phyloP scores from a whole-genome alignment of 30 jellyfish, hydroid and myxozoan species.

The Phacellophora camtschatica region DNA sequence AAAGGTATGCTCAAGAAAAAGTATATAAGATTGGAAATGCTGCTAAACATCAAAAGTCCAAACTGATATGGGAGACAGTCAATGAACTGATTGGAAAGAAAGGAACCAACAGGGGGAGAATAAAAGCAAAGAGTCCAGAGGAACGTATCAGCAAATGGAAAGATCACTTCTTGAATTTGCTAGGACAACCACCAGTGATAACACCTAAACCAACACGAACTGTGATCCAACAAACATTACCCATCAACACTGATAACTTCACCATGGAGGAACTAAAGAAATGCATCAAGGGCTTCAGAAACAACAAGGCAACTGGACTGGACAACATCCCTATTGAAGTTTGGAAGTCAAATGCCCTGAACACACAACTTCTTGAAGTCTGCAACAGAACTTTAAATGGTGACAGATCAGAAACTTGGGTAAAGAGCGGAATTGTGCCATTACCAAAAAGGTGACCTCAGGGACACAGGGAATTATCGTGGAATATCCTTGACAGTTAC shows the following conservation, averaged over 20 bases:
- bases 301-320: conserved; percentile 14
- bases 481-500: not conserved
- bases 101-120: not conserved
- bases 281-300: not conserved
- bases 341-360: conserved; percentile 6
- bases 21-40: too few species aligned
- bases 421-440: not conserved
- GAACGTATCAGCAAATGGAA: conserved; percentile 9
- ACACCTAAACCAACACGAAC: not conserved
- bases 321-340: conserved; percentile 3
- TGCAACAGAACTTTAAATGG: conserved; percentile 10
- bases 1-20: too few species aligned
- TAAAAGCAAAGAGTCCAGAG: not conserved
- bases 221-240: not conserved
- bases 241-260: not conserved
- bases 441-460: conserved; percentile 33
- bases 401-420: conserved; percentile 2
- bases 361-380: not conserved
- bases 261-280: conserved; percentile 6
- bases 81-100: conserved; percentile 6
- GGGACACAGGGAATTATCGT: conserved; percentile 2
- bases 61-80: conserved; percentile 45
- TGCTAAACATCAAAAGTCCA: too few species aligned
- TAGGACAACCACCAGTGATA: conserved; percentile 14
- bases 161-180: conserved; percentile 22